Conservation (phyloP, 2,797 vertebrate species). For the Hipposideros larvatus region DNA sequence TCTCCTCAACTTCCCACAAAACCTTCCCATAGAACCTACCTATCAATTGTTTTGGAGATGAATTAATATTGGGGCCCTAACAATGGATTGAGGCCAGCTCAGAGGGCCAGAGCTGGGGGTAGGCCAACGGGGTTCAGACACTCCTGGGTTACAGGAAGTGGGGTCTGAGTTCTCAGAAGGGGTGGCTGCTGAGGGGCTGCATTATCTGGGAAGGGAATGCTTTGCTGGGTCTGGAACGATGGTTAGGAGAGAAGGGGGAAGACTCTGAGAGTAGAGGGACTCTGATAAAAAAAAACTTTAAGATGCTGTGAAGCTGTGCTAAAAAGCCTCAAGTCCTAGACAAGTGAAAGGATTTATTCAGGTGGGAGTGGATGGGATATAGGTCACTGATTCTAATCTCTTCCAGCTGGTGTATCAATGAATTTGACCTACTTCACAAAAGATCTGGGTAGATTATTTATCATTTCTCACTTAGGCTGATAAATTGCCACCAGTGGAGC, state of each 20-base stretch:
- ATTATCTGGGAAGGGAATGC: neutral
- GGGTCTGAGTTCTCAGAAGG: neutral
- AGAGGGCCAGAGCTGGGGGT: neutral
- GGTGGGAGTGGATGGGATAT: neutral
- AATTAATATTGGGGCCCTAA: neutral
- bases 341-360: neutral
- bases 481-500: neutral
- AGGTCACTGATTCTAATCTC: neutral
- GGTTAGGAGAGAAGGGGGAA: neutral
- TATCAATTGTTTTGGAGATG: neutral
- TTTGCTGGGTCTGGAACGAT: neutral
- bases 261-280: neutral
- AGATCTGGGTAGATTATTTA: neutral
- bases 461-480: neutral
- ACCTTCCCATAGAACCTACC: neutral
- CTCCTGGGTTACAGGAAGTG: neutral
- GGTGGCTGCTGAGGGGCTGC: rapidly evolving
- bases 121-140: neutral
- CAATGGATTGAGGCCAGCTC: neutral
- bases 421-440: neutral
- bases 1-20: neutral
- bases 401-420: neutral
- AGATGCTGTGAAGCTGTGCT: neutral
- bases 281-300: neutral
- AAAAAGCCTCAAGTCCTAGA: neutral